These are phyloP conservation scores for Emydura subglobosa DNA, from an alignment of 2,113 vertebrate species.

Conservation along the genomic window DNA sequence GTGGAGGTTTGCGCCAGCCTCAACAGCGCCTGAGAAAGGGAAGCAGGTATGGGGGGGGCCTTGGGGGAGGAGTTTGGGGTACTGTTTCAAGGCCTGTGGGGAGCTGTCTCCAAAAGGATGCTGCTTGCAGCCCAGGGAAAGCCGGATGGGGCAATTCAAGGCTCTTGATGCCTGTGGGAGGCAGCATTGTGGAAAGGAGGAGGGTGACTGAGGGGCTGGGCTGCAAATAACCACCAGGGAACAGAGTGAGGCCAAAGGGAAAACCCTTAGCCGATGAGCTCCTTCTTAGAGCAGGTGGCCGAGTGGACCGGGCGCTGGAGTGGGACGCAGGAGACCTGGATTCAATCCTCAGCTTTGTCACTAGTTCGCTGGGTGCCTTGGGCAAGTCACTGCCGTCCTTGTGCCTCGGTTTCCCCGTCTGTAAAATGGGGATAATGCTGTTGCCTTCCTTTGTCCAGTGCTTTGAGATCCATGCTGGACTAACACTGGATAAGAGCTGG, in stretches of 20 bases:
- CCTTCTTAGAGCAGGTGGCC: too few relatives aligned
- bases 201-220: neutral
- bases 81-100: neutral
- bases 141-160: neutral
- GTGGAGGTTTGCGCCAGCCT: constrained; percentile 77
- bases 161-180: neutral
- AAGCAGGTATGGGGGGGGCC: neutral
- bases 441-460: too few relatives aligned
- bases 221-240: neutral
- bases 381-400: too few relatives aligned
- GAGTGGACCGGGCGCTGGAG: too few relatives aligned
- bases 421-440: too few relatives aligned
- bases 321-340: too few relatives aligned
- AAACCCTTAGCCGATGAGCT: too few relatives aligned
- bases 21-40: neutral
- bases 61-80: neutral
- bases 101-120: neutral
- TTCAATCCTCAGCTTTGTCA: too few relatives aligned
- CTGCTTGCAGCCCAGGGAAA: neutral
- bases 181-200: neutral
- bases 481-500: too few relatives aligned
- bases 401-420: too few relatives aligned
- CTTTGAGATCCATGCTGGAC: too few relatives aligned
- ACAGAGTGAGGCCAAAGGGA: neutral
- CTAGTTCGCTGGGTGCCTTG: too few relatives aligned